Evolutionary conservation across 2,888 invertebrate genomes (phyloP).

Genomic region (Epinotia nisella): DNA sequence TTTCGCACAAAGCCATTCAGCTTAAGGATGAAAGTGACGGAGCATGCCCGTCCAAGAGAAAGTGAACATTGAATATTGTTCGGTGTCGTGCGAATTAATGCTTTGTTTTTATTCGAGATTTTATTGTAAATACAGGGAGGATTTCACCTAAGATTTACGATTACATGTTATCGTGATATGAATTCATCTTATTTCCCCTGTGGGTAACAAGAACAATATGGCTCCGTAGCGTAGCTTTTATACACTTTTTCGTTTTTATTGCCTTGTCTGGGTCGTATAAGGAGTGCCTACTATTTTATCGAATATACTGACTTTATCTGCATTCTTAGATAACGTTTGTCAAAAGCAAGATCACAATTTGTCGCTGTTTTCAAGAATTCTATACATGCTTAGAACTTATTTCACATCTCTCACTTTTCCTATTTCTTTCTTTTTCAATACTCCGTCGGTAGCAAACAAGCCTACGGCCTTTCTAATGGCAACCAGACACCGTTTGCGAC

Average conservation of each 20-base stretch:
- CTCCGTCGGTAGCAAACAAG: no score
- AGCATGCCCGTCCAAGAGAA: slow-evolving; percentile 35
- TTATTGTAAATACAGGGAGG: slow-evolving; percentile 32
- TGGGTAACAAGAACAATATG: slow-evolving; percentile 27
- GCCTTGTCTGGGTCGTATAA: slow-evolving; percentile 15
- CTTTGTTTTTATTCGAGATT: slow-evolving; percentile 38
- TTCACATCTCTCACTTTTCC: no score
- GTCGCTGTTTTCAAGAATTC: no score
- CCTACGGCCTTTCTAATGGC: no score
- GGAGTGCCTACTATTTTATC: slow-evolving; percentile 15
- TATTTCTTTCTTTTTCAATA: no score
- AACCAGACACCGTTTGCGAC: no score
- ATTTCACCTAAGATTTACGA: slow-evolving; percentile 43
- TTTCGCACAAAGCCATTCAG: slow-evolving; percentile 21
- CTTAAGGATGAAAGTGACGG: slow-evolving; percentile 36
- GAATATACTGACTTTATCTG: slow-evolving; percentile 24
- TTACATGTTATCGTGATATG: slow-evolving; percentile 43
- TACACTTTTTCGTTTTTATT: slow-evolving; percentile 30
- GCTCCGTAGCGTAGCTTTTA: slow-evolving; percentile 27
- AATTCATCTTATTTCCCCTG: slow-evolving; percentile 43
- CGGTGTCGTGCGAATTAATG: slow-evolving; percentile 43
- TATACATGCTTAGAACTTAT: no score
- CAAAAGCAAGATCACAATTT: no score
- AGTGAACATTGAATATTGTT: slow-evolving; percentile 39
- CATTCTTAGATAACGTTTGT: background rate